Base-by-base conservation (phyloP, 2,888 invertebrate species). In the Drosophila maculinotata region DNA sequence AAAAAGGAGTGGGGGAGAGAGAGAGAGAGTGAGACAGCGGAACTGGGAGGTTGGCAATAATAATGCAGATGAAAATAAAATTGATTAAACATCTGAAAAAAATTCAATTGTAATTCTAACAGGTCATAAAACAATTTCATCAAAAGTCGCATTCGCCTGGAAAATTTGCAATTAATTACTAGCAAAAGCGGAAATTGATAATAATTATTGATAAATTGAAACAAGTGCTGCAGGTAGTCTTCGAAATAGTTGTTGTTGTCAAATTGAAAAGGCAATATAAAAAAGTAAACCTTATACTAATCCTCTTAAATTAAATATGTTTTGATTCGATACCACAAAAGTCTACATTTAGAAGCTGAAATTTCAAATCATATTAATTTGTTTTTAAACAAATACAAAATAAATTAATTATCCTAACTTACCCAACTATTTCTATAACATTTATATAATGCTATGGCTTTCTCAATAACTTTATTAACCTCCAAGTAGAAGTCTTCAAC, bases 111-210 rank as follows among this genome's bases (percentile, higher is more conserved):
- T 44, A 58, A 63, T 63, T 49, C 42, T 23, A 45, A 65, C 54
- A 49, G 58, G 51, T 25, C 49, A 38, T 12, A 17, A 48, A 58
- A 52, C 45, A 41, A 17, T 52, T 54, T 39, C 33, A 48, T 42
- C 26, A 20, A 33, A 52, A 39, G 30, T 57, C 36, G 49, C 72
- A 57, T 52, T 78, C 66, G 66, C 41, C 56, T 69, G 75, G 68
- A 75, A 77, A 79, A 79, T 79, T 66, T 72, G 44, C 53, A 77
- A 79, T 75, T 79, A 79, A 75, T 75, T 62, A 57, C 59, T 53
- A 71, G 67, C 56, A 59, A 62, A 60, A 64, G 56, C 69, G 68
- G 64, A 79, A 76, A 79, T 68, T 69, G 62, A 58, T 49, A 44
- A 39, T 41, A 54, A 47, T 28, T 33, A 44, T 53, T 65, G 35